Percentiles rank a stretch among this genome's conserved stretches.
These are phyloP conservation scores for Calyptomena viridis DNA, from an alignment of 2,113 vertebrate genomes.

Conservation along the genomic window DNA sequence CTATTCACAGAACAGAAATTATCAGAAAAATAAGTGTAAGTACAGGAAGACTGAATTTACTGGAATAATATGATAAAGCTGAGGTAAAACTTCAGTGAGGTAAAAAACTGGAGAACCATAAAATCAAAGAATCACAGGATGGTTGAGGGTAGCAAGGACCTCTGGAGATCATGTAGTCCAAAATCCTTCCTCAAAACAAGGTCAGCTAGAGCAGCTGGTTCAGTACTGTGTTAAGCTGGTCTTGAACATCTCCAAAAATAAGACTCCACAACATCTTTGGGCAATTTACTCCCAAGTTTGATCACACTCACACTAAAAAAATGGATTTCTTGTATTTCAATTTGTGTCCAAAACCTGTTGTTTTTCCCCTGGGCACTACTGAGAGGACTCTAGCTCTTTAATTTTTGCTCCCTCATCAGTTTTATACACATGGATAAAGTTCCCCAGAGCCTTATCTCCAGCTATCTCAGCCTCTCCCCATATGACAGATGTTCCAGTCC, in stretches of 20 bases:
- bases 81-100: neutral
- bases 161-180: neutral
- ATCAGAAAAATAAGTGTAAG: neutral
- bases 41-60: neutral
- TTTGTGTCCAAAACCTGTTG: neutral
- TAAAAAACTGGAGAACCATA: neutral
- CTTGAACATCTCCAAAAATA: neutral
- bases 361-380: neutral
- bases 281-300: neutral
- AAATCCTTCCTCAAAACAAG: neutral
- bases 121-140: neutral
- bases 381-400: neutral
- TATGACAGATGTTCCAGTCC: neutral
- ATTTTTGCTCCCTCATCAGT: neutral
- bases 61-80: neutral
- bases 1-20: neutral
- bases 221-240: fast-evolving
- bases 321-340: neutral
- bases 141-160: neutral
- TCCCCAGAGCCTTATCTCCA: neutral
- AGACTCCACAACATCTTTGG: neutral
- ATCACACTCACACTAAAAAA: neutral
- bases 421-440: neutral
- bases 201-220: neutral
- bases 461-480: neutral